Conservation (phyloP, 2,113 vertebrate genomes). For the Acrocephalus arundinaceus region DNA sequence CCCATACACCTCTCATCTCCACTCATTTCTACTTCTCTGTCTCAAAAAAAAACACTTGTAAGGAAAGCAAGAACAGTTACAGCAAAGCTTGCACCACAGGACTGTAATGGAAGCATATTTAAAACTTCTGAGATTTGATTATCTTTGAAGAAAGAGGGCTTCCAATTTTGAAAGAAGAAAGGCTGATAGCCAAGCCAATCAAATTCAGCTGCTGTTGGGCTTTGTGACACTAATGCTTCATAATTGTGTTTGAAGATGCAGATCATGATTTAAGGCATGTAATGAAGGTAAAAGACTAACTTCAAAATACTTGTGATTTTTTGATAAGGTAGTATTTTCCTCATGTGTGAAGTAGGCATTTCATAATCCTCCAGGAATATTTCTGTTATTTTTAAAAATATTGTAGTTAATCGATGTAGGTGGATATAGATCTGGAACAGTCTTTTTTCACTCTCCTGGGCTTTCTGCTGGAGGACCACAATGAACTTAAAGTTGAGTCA, state of each 20-base stretch:
- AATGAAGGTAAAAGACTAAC: not conserved
- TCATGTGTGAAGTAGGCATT: not conserved
- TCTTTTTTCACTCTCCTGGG: not conserved
- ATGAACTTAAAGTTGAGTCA: not conserved
- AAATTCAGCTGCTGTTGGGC: not conserved
- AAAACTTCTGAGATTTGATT: not conserved
- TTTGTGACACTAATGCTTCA: not conserved
- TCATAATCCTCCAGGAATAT: not conserved
- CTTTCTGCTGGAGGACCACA: not conserved
- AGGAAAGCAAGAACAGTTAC: not conserved
- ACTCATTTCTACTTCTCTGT: not conserved
- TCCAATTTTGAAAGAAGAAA: conserved; percentile 31
- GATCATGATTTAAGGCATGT: not conserved
- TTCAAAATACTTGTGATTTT: not conserved
- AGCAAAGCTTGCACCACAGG: not conserved
- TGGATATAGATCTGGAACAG: not conserved
- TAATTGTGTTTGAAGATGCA: not conserved
- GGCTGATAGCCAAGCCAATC: conserved; percentile 17
- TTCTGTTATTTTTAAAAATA: not conserved
- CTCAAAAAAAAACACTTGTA: not conserved
- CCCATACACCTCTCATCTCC: not conserved
- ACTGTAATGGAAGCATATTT: not conserved
- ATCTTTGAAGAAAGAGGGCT: conserved; percentile 17
- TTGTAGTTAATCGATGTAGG: not conserved
- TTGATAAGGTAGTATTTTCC: not conserved